phyloP scores from a whole-genome alignment of 2,113 vertebrate genomes.

The Serinus canaria region DNA sequence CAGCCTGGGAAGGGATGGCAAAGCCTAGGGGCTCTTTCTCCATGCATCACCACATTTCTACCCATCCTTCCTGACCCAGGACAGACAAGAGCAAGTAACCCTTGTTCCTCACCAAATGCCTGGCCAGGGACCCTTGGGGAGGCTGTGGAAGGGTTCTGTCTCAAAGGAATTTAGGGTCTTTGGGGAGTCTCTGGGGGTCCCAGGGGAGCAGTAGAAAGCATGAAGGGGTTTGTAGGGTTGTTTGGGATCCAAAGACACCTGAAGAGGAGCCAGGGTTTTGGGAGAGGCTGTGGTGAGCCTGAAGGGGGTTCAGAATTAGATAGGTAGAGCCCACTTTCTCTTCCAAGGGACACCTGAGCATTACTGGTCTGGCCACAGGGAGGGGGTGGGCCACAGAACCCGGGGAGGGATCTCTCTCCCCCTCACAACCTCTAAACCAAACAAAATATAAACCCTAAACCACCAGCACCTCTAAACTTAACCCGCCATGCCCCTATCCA shows the following conservation, averaged over 20 bases:
- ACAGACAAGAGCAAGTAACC: background rate
- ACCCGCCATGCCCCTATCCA: too few relatives aligned
- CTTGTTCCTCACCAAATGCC: background rate
- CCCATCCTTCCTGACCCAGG: background rate
- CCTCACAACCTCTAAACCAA: too few relatives aligned
- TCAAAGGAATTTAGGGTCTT: background rate
- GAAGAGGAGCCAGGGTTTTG: background rate
- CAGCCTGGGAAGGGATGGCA: background rate
- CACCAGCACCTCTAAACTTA: too few relatives aligned
- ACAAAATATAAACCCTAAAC: too few relatives aligned
- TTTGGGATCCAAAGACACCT: background rate
- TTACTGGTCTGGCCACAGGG: too few relatives aligned
- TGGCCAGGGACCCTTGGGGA: too few relatives aligned
- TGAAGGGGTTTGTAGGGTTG: background rate
- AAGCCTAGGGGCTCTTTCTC: background rate
- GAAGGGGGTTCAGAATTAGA: background rate
- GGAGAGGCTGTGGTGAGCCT: too few relatives aligned
- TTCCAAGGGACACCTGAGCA: too few relatives aligned
- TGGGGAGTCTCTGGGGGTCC: background rate
- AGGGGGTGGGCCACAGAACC: too few relatives aligned
- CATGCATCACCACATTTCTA: background rate
- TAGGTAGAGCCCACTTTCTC: too few relatives aligned
- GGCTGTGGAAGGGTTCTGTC: background rate
- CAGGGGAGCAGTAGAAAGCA: background rate
- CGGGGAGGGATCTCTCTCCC: too few relatives aligned